These are phyloP conservation scores for Epinephelus moara DNA, from an alignment of 2,113 vertebrate genomes.

Conservation along the genomic window DNA sequence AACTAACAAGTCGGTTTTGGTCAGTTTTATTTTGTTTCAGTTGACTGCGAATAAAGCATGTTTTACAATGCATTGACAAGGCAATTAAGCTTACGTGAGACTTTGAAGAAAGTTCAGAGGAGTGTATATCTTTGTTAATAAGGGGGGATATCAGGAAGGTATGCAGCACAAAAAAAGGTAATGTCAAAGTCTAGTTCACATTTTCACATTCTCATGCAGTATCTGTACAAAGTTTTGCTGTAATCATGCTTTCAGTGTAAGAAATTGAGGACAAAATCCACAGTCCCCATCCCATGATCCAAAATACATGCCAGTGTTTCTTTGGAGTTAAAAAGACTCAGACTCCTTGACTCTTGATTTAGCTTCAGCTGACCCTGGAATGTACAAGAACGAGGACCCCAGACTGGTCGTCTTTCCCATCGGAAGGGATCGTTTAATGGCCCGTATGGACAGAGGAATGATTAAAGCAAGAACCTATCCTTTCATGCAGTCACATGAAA, in stretches of 20 bases:
- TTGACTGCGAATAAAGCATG: too few species aligned
- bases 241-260: not conserved
- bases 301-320: not conserved
- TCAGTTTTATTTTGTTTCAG: too few species aligned
- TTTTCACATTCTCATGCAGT: too few species aligned
- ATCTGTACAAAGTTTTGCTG: too few species aligned
- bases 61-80: too few species aligned
- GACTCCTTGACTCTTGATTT: not conserved
- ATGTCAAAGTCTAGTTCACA: too few species aligned
- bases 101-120: too few species aligned
- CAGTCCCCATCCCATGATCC: not conserved
- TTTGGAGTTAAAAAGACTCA: not conserved
- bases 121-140: too few species aligned
- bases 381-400: not conserved
- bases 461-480: constrained; percentile 6
- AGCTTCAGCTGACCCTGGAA: not conserved
- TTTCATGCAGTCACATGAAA: constrained; percentile 1
- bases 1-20: too few species aligned
- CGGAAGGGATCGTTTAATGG: not conserved
- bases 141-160: too few species aligned
- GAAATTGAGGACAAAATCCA: not conserved
- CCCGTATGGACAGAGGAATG: not conserved
- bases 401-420: not conserved
- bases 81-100: too few species aligned
- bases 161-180: too few species aligned